Evolutionary conservation across 2,113 vertebrate species (phyloP), one percentile per base, ranked within the genome.

Genomic region (Anthoscopus minutus): DNA sequence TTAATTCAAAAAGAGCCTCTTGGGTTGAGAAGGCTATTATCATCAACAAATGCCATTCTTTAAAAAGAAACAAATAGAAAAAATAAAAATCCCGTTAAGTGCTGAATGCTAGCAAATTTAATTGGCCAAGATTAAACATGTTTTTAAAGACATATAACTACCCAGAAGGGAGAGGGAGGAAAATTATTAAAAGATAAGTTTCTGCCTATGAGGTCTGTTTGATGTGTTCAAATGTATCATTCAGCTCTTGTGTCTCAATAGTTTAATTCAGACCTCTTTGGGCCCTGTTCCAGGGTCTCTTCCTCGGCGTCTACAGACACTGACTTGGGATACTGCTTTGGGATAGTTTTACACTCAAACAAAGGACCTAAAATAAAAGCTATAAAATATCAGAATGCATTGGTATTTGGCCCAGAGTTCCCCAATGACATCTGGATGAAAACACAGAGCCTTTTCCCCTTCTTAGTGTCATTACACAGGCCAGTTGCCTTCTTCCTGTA

Each of bases 141-240:
- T 25, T 91, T 91, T 92, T 84, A 76, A 12, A 60, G 71, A 92
- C 66, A 76, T 76, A 44, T 24, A 91, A 50, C 23, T 69, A 69
- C 37, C 5, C 15, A 45, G 40, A 58, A 64, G 11, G 47, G 14
- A 24, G 5, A 5, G 10, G 3, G 1, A 11, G 8, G 4, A 3
- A 10, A 54, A 18, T 40, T 1, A 11, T 10, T 38, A 51, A 65
- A 47, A 61, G n/a, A 38, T 0, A 51, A 8, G 6, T 42, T 74
- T 89, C 53, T 89, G 4, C 5, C 48, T 82, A 3, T 3, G 6
- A 80, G 27, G 9, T 77, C 44, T 66, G 14, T 12, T 86, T 88
- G 44, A 37, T 44, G 6, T 54, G 25, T 28, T 66, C 27, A 84
- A 60, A 65, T 16, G 4, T 35, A 33, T 66, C 13, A 28, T 70